Evolutionary conservation across 2,797 vertebrate genomes (phyloP).

Genomic region (Limnodromus scolopaceus): DNA sequence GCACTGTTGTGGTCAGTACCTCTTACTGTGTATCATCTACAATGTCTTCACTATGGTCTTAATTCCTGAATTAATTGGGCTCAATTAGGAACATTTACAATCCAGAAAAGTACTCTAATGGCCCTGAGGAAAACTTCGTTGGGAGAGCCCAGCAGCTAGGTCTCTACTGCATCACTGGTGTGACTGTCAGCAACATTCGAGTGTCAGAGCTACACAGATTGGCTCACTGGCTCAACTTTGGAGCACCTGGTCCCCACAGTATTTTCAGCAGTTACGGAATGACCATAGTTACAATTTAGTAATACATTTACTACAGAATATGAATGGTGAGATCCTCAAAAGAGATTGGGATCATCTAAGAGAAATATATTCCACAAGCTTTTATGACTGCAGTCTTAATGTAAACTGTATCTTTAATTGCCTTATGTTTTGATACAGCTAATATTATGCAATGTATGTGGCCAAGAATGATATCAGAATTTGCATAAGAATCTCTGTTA

Average conservation of each 20-base stretch:
- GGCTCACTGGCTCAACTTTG: not conserved
- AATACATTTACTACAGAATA: not conserved
- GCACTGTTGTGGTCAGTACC: not conserved
- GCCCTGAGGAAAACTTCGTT: not conserved
- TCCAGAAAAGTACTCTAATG: not conserved
- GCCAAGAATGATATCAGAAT: not conserved
- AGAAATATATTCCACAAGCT: not conserved
- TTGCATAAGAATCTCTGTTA: not conserved
- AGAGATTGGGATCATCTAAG: not conserved
- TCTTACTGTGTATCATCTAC: not conserved
- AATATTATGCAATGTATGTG: not conserved
- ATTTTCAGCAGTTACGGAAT: not conserved
- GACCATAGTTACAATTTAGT: not conserved
- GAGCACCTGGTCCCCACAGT: not conserved
- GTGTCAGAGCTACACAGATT: not conserved
- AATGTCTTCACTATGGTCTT: not conserved
- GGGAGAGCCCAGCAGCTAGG: not conserved
- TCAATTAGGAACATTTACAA: not conserved
- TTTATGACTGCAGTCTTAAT: not conserved
- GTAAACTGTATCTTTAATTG: not conserved
- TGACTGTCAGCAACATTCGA: not conserved
- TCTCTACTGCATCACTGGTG: not conserved
- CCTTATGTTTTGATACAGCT: not conserved
- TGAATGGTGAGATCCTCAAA: not conserved
- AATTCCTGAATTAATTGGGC: not conserved